Conservation (phyloP, 92 coral and sea anemone species). For the Blastomussa wellsi region DNA sequence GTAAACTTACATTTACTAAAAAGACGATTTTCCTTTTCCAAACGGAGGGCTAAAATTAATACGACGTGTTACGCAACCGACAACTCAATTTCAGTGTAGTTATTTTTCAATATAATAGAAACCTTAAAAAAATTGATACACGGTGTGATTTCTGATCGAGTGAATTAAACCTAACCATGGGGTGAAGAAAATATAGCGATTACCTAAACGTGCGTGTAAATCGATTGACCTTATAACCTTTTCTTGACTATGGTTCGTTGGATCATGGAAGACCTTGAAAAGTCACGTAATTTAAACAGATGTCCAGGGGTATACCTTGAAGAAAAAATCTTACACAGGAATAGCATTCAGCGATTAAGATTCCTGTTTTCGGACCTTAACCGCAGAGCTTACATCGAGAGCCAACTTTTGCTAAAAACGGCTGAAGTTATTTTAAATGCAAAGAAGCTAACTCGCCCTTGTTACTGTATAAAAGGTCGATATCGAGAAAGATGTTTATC, state of each 20-base stretch:
- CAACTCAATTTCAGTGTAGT: background rate
- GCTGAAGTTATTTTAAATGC: background rate
- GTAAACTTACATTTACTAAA: background rate
- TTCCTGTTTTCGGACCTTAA: background rate
- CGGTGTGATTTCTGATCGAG: background rate
- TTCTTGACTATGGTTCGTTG: background rate
- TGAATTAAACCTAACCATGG: background rate
- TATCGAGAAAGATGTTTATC: background rate
- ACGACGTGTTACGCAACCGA: background rate
- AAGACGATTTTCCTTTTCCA: background rate
- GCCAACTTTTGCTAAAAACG: background rate
- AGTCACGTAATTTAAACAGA: background rate
- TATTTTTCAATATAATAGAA: background rate
- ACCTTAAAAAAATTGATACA: background rate
- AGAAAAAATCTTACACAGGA: background rate
- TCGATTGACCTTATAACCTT: background rate
- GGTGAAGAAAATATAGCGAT: background rate
- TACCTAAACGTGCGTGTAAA: background rate
- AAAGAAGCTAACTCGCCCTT: background rate
- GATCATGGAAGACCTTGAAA: background rate
- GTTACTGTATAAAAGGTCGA: background rate
- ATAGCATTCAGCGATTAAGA: background rate
- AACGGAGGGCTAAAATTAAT: background rate
- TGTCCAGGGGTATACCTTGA: background rate
- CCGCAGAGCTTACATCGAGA: background rate